These are phyloP conservation scores for Daphoenositta chrysoptera DNA, from an alignment of 2,113 vertebrate species.

Conservation along the genomic window DNA sequence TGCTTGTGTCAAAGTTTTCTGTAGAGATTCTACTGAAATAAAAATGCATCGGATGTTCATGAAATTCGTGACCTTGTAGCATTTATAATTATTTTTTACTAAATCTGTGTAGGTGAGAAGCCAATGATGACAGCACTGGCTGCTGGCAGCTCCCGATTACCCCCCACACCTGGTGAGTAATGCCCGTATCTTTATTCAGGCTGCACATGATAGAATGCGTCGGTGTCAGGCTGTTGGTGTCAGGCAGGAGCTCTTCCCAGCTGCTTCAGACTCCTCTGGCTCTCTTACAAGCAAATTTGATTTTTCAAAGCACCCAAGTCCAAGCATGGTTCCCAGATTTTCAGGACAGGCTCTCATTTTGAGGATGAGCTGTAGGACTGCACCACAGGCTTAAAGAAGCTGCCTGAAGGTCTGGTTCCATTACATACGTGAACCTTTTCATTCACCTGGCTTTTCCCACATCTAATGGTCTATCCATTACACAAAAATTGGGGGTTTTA, in stretches of 20 bases:
- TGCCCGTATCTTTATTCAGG: not conserved
- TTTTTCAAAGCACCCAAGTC: not conserved
- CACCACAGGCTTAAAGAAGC: not conserved
- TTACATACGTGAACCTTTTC: not conserved
- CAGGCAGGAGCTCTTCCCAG: not conserved
- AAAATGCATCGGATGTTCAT: not conserved
- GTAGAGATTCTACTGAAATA: not conserved
- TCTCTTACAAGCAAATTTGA: not conserved
- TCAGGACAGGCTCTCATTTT: not conserved
- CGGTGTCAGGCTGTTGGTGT: not conserved
- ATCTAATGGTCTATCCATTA: not conserved
- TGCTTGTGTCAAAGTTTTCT: not conserved
- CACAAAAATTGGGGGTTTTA: not conserved
- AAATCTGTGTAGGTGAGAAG: not conserved
- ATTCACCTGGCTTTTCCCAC: accelerated
- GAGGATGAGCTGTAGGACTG: not conserved
- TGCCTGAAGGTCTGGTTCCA: not conserved
- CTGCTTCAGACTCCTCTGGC: not conserved
- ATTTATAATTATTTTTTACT: not conserved
- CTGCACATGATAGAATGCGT: not conserved
- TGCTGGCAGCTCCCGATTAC: not conserved
- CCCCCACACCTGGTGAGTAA: accelerated
- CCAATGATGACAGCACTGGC: not conserved
- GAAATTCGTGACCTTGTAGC: not conserved
- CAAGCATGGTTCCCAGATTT: not conserved